Percentiles rank a stretch among this genome's conserved stretches.
These are phyloP conservation scores for Drosophila subsilvestris DNA, from an alignment of 2,888 invertebrate genomes.

Conservation along the genomic window DNA sequence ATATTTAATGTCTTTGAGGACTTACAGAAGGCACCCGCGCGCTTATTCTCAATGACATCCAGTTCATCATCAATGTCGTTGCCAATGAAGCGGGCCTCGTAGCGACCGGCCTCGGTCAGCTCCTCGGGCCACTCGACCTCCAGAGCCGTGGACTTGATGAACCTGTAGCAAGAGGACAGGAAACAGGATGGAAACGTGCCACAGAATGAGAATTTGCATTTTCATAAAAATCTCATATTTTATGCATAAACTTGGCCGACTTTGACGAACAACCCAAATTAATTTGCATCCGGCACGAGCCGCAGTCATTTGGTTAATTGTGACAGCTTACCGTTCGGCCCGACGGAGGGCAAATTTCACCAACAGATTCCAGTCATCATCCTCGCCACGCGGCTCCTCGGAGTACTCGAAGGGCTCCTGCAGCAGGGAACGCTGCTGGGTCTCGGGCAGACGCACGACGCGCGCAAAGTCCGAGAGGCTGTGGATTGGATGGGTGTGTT, in stretches of 20 bases:
- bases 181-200: conserved; percentile 15
- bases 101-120: conserved; percentile 89
- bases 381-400: conserved; percentile 88
- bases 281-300: conserved; percentile 48
- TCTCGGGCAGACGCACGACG: conserved; percentile 88
- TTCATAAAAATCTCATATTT: conserved; percentile 52
- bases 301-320: conserved; percentile 63
- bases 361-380: conserved; percentile 92
- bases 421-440: conserved; percentile 88
- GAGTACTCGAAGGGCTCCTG: conserved; percentile 90
- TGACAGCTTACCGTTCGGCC: conserved; percentile 86
- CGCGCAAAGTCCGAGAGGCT: conserved; percentile 89
- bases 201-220: conserved; percentile 34
- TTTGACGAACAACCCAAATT: conserved; percentile 50
- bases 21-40: conserved; percentile 90
- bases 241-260: conserved; percentile 47
- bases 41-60: conserved; percentile 92
- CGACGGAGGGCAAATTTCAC: conserved; percentile 91
- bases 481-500: conserved; percentile 17
- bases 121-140: conserved; percentile 91
- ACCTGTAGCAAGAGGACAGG: conserved; percentile 84
- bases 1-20: conserved; percentile 54
- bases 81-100: conserved; percentile 92
- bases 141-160: conserved; percentile 90
- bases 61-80: conserved; percentile 93